Base-by-base conservation (phyloP, 2,113 vertebrate species). In the Charina bottae region DNA sequence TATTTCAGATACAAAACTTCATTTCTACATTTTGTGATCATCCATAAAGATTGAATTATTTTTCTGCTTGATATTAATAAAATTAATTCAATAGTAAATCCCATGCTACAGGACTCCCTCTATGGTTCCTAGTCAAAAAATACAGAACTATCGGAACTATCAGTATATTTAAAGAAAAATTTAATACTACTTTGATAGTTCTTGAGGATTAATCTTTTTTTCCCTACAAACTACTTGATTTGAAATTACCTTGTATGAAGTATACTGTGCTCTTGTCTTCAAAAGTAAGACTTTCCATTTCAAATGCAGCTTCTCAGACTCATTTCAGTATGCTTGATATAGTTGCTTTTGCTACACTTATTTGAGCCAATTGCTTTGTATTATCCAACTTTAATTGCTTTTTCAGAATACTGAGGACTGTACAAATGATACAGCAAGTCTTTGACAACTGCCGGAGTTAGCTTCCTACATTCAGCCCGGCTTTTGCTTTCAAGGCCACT, bases 81-180 rank as follows among this genome's bases (percentile, higher is more conserved):
- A 93, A 1, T 10, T 88, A 4, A 2, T 92, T 94, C 83, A 89
- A 8, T 11, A 87, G 0, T 93, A 53, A 85, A 11, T 85, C 89
- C 42, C 15, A 60, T 23, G n/a, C 0, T 24, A 85, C 92, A 11
- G 87, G 46, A 87, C 15, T 59, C 91, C 21, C 21, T 19, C 1
- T 68, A 28, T 4, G 26, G 1, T 85, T 94, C 92, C 83, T 92
- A 46, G 21, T 2, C 58, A 62, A 92, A 26, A 92, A 93, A 4
- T 72, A 85, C 33, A 89, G 93, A 95, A 87, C 84, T 90, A 1
- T 3, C 0, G 6, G 23, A 84, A 12, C 0, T 0, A 88, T 46
- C 85, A 17, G 4, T 58, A 0, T n/a, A 68, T 92, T 93, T 93
- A 87, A 93, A 91, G 4, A 92, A 78, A 92, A 95, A 91, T 90